Base-by-base conservation (phyloP, 2,888 invertebrate species). In the Chymomyza amoena region DNA sequence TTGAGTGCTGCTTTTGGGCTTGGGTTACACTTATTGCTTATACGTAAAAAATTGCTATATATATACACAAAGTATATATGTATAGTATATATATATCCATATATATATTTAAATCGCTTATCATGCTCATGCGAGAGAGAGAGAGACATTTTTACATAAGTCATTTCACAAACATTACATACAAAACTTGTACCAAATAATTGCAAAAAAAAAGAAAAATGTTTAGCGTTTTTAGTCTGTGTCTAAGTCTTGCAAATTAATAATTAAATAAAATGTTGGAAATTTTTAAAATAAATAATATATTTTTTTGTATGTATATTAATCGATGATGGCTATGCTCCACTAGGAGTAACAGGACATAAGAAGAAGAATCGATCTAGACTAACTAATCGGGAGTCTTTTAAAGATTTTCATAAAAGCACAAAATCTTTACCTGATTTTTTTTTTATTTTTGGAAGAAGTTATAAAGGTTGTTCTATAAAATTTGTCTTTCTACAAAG, bases 151-250 rank as follows among this genome's bases (percentile, higher is more conserved):
- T 73, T 69, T 84, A 77, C 73, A 69, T 85, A 84, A 82, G 78
- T 82, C 81, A 87, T 73, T 61, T 64, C 67, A 76, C 72, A n/a
- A n/a, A 13, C 59, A 10, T 13, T 13, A 45, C 39, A 45, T 45
- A 45, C 60, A 67, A 64, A 70, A 81, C 60, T 66, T 56, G 67
- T 80, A 87, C 81, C 85, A 82, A 83, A 87, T 85, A 87, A 79
- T 73, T 70, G 13, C 39, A 45, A 45, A 45, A 72, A 70, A 63
- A 73, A 66, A n/a, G 13, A 10, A 45, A 72, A 70, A 64, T 74
- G 68, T 69, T 70, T 79, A 75, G 69, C 71, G 61, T 15, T 63
- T 67, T 69, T 83, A 85, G 80, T 76, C 75, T 60, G 61, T 70
- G 51, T 75, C 60, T 45, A 69, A 77, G 79, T 77, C 79, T 61